These are phyloP conservation scores for Thymallus thymallus DNA, from an alignment of 2,113 vertebrate genomes.

Conservation along the genomic window DNA sequence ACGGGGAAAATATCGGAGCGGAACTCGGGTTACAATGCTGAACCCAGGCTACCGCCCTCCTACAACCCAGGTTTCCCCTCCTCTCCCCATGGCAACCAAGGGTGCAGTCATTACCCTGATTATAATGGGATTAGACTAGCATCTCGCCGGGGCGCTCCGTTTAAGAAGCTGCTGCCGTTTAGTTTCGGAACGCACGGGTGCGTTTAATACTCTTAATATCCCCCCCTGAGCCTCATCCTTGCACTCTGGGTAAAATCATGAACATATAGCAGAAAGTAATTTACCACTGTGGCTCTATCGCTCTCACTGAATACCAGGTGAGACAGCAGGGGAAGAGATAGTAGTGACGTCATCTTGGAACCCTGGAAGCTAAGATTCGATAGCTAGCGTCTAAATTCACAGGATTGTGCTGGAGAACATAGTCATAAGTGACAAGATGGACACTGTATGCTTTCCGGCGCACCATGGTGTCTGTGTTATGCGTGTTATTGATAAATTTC, in stretches of 20 bases:
- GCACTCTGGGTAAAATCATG: constrained; percentile 32
- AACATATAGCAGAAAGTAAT: not conserved
- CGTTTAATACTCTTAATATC: constrained; percentile 21
- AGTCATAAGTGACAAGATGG: no score
- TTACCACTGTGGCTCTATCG: not conserved
- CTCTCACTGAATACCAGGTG: not conserved
- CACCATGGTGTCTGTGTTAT: no score
- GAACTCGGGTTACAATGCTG: not conserved
- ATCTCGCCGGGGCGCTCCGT: constrained; percentile 20
- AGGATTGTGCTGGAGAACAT: no score
- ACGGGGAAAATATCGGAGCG: not conserved
- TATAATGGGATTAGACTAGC: constrained; percentile 47
- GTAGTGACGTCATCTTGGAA: not conserved
- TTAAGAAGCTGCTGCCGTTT: constrained; percentile 14
- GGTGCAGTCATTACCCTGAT: constrained; percentile 41
- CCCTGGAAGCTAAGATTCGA: not conserved
- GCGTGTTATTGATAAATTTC: no score
- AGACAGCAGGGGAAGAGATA: not conserved
- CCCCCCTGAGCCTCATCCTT: not conserved
- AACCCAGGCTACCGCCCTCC: not conserved
- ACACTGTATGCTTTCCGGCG: no score
- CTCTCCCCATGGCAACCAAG: constrained; percentile 1
- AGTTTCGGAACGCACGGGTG: constrained; percentile 3
- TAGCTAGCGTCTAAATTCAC: no score
- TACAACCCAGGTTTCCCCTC: not conserved